Conservation (phyloP, 2,888 invertebrate species). For the Adineta ricciae region DNA sequence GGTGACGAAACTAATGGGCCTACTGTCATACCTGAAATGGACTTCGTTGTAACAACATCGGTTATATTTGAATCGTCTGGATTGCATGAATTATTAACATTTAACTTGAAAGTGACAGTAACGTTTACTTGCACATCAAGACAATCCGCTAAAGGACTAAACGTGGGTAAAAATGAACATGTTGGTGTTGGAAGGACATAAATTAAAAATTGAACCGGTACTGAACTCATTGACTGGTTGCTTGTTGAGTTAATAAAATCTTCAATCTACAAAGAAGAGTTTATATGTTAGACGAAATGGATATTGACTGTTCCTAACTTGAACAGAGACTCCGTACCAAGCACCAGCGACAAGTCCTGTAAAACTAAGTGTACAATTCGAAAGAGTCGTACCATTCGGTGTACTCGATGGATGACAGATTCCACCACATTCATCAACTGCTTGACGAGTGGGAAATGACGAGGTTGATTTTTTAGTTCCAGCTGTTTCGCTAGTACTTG, state of each 20-base stretch:
- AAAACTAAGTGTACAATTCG: neutral
- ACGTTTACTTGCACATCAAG: neutral
- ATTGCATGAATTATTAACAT: neutral
- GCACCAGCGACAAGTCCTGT: neutral
- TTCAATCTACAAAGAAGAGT: neutral
- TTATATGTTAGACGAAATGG: too few relatives aligned
- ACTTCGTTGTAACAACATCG: neutral
- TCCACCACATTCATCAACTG: neutral
- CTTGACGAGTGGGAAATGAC: neutral
- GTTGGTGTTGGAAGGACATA: neutral
- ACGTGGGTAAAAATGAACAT: neutral
- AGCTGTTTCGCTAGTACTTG: neutral
- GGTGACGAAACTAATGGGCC: neutral
- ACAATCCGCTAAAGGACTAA: neutral
- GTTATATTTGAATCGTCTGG: neutral
- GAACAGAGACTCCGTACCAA: neutral
- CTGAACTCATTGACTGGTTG: neutral
- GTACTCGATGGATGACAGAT: neutral
- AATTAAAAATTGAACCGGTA: neutral
- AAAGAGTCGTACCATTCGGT: neutral
- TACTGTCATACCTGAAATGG: neutral
- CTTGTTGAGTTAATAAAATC: neutral
- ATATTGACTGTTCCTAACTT: neutral
- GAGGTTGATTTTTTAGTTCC: neutral
- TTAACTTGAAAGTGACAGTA: neutral